These are phyloP conservation scores for Drosophila serrata DNA, from an alignment of 1,140 invertebrate species.

Conservation along the genomic window DNA sequence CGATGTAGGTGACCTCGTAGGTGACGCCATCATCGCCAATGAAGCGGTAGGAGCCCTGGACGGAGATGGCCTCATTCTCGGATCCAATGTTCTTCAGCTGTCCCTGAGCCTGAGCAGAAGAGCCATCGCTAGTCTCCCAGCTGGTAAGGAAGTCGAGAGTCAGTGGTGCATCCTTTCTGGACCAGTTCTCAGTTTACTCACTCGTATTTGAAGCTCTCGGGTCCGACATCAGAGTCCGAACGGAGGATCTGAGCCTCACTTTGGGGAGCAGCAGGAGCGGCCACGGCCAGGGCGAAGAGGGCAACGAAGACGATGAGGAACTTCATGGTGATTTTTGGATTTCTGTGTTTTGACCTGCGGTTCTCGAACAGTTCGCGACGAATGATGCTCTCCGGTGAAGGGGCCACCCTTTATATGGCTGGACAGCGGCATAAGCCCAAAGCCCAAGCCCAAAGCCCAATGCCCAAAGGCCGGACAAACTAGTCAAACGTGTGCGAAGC, in stretches of 20 bases:
- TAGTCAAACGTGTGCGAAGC: constrained; percentile 34
- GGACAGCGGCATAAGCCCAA: constrained; percentile 1
- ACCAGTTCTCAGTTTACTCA: constrained; percentile 11
- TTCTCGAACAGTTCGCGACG: constrained; percentile 34
- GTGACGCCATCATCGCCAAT: constrained; percentile 88
- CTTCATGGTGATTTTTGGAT: constrained; percentile 58
- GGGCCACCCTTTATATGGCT: constrained; percentile 27
- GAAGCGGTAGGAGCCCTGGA: constrained; percentile 87
- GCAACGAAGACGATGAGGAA: constrained; percentile 70
- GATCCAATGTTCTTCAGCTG: constrained; percentile 44
- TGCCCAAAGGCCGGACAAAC: constrained; percentile 17
- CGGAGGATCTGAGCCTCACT: neutral
- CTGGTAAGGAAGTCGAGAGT: constrained; percentile 17
- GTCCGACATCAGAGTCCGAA: constrained; percentile 31
- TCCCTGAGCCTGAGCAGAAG: constrained; percentile 1
- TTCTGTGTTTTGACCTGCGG: constrained; percentile 22
- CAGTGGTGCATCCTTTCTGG: neutral
- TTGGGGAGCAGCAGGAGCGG: constrained; percentile 2
- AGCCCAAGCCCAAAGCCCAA: constrained; percentile 2
- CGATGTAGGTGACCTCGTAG: constrained; percentile 89
- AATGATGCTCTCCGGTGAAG: constrained; percentile 25
- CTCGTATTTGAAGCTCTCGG: constrained; percentile 52
- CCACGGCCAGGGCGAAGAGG: constrained; percentile 68
- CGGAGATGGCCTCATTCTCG: constrained; percentile 83
- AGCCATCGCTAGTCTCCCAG: constrained; percentile 58